phyloP scores from a whole-genome alignment of 2,888 invertebrate species.

The Crepidodera aurea region DNA sequence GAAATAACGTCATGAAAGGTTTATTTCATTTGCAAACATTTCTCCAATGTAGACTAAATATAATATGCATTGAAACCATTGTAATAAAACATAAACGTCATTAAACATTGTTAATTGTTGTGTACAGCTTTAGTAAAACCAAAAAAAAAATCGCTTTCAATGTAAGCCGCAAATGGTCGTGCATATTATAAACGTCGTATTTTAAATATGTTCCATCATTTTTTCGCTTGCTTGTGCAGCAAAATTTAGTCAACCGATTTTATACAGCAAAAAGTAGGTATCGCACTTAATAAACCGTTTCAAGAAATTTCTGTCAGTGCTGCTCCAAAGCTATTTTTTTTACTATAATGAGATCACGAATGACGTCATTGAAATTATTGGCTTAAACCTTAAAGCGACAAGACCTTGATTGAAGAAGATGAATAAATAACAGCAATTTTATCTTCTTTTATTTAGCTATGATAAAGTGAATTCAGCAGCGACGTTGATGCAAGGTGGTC shows the following conservation, averaged over 20 bases:
- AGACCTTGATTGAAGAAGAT: no score
- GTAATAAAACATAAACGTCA: slow-evolving; percentile 53
- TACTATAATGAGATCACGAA: no score
- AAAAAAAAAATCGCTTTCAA: slow-evolving; percentile 51
- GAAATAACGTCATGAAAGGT: no score
- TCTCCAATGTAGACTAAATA: slow-evolving; percentile 43
- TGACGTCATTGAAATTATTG: no score
- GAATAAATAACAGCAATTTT: no score
- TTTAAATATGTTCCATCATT: slow-evolving; percentile 43
- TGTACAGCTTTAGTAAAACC: slow-evolving; percentile 57
- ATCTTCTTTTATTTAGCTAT: no score
- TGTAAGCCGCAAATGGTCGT: slow-evolving; percentile 57
- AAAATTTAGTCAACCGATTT: slow-evolving; percentile 28
- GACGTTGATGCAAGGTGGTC: no score
- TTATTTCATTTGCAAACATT: slow-evolving; percentile 28
- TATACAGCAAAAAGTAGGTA: slow-evolving; percentile 28
- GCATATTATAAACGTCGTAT: slow-evolving; percentile 59
- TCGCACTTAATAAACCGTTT: no score
- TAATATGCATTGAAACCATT: slow-evolving; percentile 60
- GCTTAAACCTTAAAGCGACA: no score
- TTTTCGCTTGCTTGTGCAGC: slow-evolving; percentile 18
- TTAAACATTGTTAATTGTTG: slow-evolving; percentile 57
- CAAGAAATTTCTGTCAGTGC: no score
- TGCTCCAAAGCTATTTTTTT: no score
- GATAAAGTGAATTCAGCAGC: no score